Conservation (phyloP, 2,888 invertebrate species). For the Sarcophaga subvicina region DNA sequence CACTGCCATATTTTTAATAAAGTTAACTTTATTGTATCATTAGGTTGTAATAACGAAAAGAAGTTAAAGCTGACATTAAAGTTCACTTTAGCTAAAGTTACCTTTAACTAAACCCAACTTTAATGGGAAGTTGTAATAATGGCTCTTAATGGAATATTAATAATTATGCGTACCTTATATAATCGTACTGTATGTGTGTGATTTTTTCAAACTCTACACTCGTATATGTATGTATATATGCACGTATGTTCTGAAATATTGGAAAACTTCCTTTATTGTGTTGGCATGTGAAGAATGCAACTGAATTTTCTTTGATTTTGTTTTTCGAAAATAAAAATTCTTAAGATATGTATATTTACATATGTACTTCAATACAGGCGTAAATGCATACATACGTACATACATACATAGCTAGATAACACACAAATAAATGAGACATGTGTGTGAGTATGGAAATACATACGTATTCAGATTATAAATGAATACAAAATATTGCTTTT, state of each 20-base stretch:
- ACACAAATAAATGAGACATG: neutral
- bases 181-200: neutral
- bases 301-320: neutral
- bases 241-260: no score
- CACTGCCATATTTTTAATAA: no score
- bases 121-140: no score
- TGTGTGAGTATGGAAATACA: neutral
- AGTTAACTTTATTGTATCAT: no score
- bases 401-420: neutral
- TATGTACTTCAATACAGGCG: neutral
- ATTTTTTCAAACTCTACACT: neutral
- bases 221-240: no score
- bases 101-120: no score
- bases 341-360: neutral
- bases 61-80: no score
- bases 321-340: slow-evolving; percentile 8
- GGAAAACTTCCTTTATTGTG: neutral
- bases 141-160: no score
- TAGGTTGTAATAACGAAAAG: no score
- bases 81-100: no score
- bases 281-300: neutral
- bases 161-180: neutral
- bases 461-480: neutral
- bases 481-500: neutral
- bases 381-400: neutral